Conservation (phyloP, 2,888 invertebrate species). For the Athalia circularis region DNA sequence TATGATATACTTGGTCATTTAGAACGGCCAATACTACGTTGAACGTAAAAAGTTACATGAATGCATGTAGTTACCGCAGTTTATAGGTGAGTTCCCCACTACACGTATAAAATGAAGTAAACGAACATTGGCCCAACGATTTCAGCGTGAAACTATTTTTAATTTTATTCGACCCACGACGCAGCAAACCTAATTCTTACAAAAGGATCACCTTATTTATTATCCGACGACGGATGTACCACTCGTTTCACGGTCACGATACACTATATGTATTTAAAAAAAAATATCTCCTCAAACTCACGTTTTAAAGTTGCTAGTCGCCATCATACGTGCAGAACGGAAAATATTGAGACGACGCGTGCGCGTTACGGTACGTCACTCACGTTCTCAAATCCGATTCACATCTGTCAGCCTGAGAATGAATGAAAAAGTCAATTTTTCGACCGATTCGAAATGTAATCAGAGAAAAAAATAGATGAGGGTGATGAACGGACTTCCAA, state of each 20-base stretch:
- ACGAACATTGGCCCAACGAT: slow-evolving; percentile 32
- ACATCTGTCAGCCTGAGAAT: too few species aligned
- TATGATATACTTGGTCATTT: too few species aligned
- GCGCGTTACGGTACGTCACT: slow-evolving; percentile 60
- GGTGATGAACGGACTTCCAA: too few species aligned
- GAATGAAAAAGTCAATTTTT: too few species aligned
- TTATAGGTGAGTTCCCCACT: slow-evolving; percentile 1
- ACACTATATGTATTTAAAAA: slow-evolving; percentile 54
- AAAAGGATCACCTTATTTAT: neutral
- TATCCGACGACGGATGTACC: slow-evolving; percentile 44
- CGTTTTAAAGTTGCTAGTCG: slow-evolving; percentile 72
- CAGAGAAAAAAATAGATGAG: too few species aligned
- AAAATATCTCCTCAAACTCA: slow-evolving; percentile 67
- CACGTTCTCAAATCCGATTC: slow-evolving; percentile 29
- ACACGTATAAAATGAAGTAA: slow-evolving; percentile 4
- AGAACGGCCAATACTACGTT: too few species aligned
- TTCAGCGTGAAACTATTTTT: slow-evolving; percentile 22
- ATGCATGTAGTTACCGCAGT: neutral
- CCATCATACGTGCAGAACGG: slow-evolving; percentile 62
- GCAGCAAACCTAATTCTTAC: too few species aligned
- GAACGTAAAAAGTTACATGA: too few species aligned
- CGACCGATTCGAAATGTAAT: too few species aligned
- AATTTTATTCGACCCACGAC: slow-evolving; percentile 13
- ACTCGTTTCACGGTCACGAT: slow-evolving; percentile 54
- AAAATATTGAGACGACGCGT: slow-evolving; percentile 61